Base-by-base conservation (phyloP, 2,888 invertebrate species). In the Orchestes rusci region DNA sequence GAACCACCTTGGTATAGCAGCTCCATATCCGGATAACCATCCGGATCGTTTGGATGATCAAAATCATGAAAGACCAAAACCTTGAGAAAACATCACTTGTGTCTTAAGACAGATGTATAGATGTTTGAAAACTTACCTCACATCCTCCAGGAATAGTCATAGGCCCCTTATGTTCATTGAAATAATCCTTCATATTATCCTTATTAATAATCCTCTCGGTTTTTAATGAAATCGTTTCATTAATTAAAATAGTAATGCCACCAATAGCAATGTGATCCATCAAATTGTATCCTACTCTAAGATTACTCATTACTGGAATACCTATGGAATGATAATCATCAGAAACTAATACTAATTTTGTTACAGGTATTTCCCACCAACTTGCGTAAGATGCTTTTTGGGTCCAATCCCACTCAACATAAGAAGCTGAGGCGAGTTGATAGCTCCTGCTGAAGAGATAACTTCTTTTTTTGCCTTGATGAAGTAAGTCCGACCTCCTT, bases 401-500 rank as follows among this genome's bases (percentile, higher is more conserved):
- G 73, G 73, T 2, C 73, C 63, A 8, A 79, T 66, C 1, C 82
- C 82, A 7, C 77, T 78, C 28, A 82, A 63, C 86, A 90, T 84
- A 4, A 91, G 72, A 5, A 92, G 63, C 59, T 91, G 90, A 0
- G 91, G 88, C 3, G 78, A 74, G 61, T 81, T 80, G 51, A 84
- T 75, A 2, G 82, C 72, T 2, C 83, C 82, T 1, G 76, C 79
- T 18, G 76, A 71, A 15, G 81, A 57, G 41, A 82, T 77, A 1
- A 63, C 73, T 59, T 77, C 78, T 54, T 73, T 76, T 30, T 66
- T 68, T 1, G 76, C 76, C 33, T 58, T 53, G 2, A 73, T 62
- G 4, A 38, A 52, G 39, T 63, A 57, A 7, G 52, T 57, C 17
- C 50, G 56, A 3, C 65, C 59, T 29, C 61, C 59, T 27, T 58